These are phyloP conservation scores for Eupithecia subumbrata DNA, from an alignment of 2,888 invertebrate genomes.

Conservation along the genomic window DNA sequence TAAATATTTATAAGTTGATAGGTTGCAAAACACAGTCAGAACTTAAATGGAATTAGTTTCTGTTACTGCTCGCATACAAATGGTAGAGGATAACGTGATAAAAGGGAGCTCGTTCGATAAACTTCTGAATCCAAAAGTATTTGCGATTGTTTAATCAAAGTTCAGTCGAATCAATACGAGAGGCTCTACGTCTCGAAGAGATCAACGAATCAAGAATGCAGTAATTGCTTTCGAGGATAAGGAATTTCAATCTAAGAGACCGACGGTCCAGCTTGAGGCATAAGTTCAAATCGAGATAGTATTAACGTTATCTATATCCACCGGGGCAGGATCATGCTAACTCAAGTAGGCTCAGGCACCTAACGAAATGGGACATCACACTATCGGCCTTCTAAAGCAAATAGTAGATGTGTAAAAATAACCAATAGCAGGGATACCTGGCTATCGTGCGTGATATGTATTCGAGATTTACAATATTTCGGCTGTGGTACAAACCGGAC, in stretches of 20 bases:
- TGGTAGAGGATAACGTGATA: constrained; percentile 44
- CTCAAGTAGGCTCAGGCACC: neutral
- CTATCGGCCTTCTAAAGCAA: neutral
- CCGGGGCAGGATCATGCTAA: neutral
- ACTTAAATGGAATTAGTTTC: constrained; percentile 62
- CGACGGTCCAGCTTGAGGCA: neutral
- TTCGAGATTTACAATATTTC: neutral
- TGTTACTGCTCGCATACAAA: constrained; percentile 56
- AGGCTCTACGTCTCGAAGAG: constrained; percentile 16
- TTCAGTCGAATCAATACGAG: constrained; percentile 31
- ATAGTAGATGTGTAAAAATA: neutral
- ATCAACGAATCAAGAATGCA: constrained; percentile 23
- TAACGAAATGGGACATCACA: neutral
- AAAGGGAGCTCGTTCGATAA: constrained; percentile 37
- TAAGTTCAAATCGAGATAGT: neutral
- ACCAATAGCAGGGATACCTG: neutral
- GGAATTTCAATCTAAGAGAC: constrained; percentile 12
- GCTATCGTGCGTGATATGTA: neutral
- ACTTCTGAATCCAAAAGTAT: constrained; percentile 41
- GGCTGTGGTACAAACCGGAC: neutral
- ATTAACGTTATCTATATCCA: neutral
- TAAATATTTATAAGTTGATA: constrained; percentile 12
- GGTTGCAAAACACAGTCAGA: constrained; percentile 15
- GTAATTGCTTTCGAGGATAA: constrained; percentile 14
- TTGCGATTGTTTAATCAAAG: constrained; percentile 42